Evolutionary conservation across 2,888 invertebrate genomes (phyloP).

Genomic region (Hydrotaea cyrtoneurina): DNA sequence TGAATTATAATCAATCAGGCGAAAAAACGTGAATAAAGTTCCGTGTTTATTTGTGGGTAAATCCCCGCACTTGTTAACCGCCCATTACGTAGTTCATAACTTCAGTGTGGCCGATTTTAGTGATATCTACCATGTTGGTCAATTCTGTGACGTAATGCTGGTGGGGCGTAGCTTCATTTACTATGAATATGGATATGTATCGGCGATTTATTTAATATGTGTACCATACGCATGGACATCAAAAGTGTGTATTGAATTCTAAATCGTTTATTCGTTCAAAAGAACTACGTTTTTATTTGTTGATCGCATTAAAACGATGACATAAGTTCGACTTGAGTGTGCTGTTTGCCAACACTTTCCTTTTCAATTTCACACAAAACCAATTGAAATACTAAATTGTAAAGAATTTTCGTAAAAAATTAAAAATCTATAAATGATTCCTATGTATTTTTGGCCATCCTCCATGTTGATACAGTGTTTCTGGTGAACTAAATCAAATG

Average conservation of each 20-base stretch:
- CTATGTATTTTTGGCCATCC: too few relatives aligned
- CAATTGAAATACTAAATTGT: too few relatives aligned
- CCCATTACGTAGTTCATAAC: neutral
- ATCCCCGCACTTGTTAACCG: neutral
- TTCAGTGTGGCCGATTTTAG: neutral
- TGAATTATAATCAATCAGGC: conserved; percentile 8
- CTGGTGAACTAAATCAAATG: too few relatives aligned
- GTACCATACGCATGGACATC: neutral
- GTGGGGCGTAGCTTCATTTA: neutral
- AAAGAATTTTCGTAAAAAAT: too few relatives aligned
- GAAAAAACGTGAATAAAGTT: conserved; percentile 16
- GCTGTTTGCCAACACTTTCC: conserved; percentile 2
- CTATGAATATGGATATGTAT: neutral
- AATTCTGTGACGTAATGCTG: conserved; percentile 5
- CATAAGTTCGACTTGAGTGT: conserved; percentile 42
- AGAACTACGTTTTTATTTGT: neutral
- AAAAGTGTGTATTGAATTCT: conserved; percentile 34
- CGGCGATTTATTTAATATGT: conserved; percentile 49
- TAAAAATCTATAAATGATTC: too few relatives aligned
- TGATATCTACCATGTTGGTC: neutral
- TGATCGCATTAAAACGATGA: conserved; percentile 28
- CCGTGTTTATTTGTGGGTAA: neutral
- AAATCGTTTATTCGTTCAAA: conserved; percentile 10
- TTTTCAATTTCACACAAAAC: conserved; percentile 51
- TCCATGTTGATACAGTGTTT: too few relatives aligned